Conservation (phyloP, 2,113 vertebrate species). For the Grammomys dolichurus region DNA sequence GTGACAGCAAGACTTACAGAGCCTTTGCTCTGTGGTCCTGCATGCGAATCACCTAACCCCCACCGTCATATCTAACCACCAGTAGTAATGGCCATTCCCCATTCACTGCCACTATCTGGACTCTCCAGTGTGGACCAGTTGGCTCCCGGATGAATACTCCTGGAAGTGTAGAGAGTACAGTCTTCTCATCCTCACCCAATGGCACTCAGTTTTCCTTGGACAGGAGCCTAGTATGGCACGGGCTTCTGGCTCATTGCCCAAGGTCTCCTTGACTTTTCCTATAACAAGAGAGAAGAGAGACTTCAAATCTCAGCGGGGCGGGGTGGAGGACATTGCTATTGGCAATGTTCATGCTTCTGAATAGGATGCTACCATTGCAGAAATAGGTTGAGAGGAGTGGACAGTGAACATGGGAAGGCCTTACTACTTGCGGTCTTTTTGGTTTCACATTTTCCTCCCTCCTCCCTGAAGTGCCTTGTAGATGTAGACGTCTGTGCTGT, state of each 20-base stretch:
- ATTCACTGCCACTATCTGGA: neutral
- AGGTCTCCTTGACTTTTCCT: slow-evolving; percentile 34
- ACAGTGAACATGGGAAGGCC: neutral
- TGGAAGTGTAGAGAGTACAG: slow-evolving; percentile 72
- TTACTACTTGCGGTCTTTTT: neutral
- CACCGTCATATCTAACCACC: accelerated
- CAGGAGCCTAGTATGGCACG: slow-evolving; percentile 64
- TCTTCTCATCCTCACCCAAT: slow-evolving; percentile 10
- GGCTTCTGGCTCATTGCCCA: neutral
- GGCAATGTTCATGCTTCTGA: neutral
- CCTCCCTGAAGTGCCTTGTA: neutral
- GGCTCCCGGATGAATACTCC: slow-evolving; percentile 61
- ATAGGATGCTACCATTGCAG: neutral
- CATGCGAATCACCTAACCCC: accelerated
- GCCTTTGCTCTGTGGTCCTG: accelerated
- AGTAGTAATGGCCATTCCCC: neutral
- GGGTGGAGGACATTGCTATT: neutral
- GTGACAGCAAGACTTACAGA: accelerated
- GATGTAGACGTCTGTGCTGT: neutral
- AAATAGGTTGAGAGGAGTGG: too few relatives aligned
- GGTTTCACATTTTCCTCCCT: neutral
- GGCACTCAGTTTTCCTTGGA: slow-evolving; percentile 75
- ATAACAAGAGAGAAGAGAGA: slow-evolving; percentile 57
- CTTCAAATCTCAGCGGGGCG: neutral
- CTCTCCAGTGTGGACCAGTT: slow-evolving; percentile 74